Evolutionary conservation across 2,888 invertebrate genomes (phyloP).

Genomic region (Crioceris asparagi): DNA sequence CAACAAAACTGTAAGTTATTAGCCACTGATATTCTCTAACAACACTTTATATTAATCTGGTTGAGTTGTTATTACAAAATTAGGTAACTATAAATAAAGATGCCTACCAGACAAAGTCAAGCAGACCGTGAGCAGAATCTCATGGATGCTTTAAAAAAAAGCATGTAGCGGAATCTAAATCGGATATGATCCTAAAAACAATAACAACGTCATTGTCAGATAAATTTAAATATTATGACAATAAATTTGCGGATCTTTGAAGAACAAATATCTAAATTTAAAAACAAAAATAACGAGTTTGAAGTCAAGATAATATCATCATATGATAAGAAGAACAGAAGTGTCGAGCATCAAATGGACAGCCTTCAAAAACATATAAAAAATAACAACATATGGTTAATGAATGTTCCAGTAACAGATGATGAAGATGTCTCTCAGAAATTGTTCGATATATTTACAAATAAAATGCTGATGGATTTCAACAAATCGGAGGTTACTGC

Average conservation of each 20-base stretch:
- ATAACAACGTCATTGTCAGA: neutral
- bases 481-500: too few species aligned
- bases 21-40: too few species aligned
- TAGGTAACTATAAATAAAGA: too few species aligned
- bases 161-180: conserved; percentile 1
- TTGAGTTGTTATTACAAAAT: too few species aligned
- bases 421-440: conserved; percentile 1
- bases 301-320: conserved; percentile 1
- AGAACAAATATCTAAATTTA: too few species aligned
- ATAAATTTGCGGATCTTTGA: conserved; percentile 6
- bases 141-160: conserved; percentile 5
- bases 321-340: neutral
- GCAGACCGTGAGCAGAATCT: conserved; percentile 4
- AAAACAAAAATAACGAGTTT: conserved; percentile 2
- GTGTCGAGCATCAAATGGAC: conserved; percentile 4
- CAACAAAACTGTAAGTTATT: too few species aligned
- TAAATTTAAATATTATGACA: conserved; percentile 4
- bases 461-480: too few species aligned
- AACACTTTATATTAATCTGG: too few species aligned
- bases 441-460: conserved; percentile 2
- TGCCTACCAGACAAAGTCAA: too few species aligned
- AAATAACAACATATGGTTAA: conserved; percentile 4
- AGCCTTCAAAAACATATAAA: conserved; percentile 3
- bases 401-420: conserved; percentile 5
- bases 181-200: conserved; percentile 1